Evolutionary conservation across 2,888 invertebrate genomes (phyloP), one percentile per base, ranked within the genome.

Genomic region (Nipponacmea schrenckii): DNA sequence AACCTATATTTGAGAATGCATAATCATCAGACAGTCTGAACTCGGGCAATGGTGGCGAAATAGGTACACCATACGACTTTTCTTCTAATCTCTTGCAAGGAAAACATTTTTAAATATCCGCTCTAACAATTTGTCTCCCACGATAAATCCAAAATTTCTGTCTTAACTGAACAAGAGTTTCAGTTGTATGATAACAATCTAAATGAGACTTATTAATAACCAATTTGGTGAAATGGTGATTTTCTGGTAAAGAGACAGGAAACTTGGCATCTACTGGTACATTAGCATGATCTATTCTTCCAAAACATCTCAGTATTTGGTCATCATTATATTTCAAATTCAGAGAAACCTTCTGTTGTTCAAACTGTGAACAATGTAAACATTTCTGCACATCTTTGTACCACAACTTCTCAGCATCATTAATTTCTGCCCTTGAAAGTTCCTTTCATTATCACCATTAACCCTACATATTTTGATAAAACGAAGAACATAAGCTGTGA

Each of bases 261-360:
- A n/a, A n/a, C n/a, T 50, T 50, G 5, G 17, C 15, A n/a, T 50
- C 46, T 15, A 15, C 12, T 46, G 46, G 17, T n/a, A 50, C 17
- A 14, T 15, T 5, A 50, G 50, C 15, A 50, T 50, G 15, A 15
- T 50, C 15, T 14, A 50, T 50, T 50, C 50, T 15, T n/a, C 50
- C 50, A 50, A 50, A 50, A 50, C 50, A 50, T n/a, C 50, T 50
- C n/a, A 50, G n/a, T n/a, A 50, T 50, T 14, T n/a, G 17, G n/a
- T 50, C n/a, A n/a, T 50, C 50, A 7, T 50, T n/a, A n/a, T 15
- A n/a, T 50, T 50, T 50, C 15, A 50, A 50, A 50, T 50, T 50
- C 10, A 50, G n/a, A 50, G 50, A n/a, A 15, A n/a, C 17, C n/a
- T 50, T 50, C 5, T n/a, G 5, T n/a, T 50, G 50, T 14, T 3